Base-by-base conservation (phyloP, 2,797 vertebrate genomes). In the Rhinella marina region DNA sequence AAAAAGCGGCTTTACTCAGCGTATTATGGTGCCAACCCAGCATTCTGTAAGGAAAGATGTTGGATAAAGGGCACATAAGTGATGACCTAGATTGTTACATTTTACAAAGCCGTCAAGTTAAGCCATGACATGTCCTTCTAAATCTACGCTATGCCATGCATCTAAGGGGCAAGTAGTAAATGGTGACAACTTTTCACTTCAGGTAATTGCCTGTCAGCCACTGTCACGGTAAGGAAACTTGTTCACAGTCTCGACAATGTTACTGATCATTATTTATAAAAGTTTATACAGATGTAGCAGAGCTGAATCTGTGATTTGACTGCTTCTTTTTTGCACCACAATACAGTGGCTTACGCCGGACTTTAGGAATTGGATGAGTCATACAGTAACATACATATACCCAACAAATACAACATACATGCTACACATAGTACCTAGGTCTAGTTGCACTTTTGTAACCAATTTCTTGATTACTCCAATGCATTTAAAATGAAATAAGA, bases 51-150 rank as follows among this genome's bases (percentile, higher is more conserved):
- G 73, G 23, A 25, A 17, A 77, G 11, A 77, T 25, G 23, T 52
- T 77, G 48, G 73, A 77, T 25, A 54, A 77, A 54, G 73, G 1
- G 25, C 48, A 52, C 13, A 25, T 14, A 77, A 77, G 50, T 77
- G 50, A 77, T 77, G 73, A 77, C 73, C 23, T n/a, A 48, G 72
- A 75, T 41, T 75, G 50, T 77, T 77, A 77, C 12, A 16, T 54
- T 14, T 77, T 23, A 77, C 73, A 77, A 77, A n/a, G 23, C 41
- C 21, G 23, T 77, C 50, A 77, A 14, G 73, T 77, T 77, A 54
- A 77, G 73, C 0, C 21, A 77, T 77, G 50, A 52, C 16, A 52
- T 25, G 50, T 54, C 50, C 73, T 54, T 14, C 23, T 77, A 77
- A 54, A n/a, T 52, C 21, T 16, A 25, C 73, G 6, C 48, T 25